Conservation (phyloP, 1,140 invertebrate species). For the Cephus cinctus region DNA sequence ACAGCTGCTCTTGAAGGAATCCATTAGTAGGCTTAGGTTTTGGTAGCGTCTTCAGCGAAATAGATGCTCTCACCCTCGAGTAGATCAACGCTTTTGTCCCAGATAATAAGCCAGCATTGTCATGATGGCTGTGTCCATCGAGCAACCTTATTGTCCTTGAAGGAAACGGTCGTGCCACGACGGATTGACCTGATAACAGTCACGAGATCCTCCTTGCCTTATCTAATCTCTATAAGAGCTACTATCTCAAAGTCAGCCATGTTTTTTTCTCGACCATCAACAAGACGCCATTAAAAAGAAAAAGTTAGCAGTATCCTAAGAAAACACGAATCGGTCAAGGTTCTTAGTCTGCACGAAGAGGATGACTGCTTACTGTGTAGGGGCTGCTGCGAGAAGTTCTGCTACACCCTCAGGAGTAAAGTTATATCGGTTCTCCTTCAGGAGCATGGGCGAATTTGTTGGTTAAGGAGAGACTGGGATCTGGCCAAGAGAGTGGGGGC, state of each 20-base stretch:
- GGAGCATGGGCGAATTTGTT: conserved; percentile 3
- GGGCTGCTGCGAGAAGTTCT: neutral
- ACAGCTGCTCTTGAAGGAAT: conserved; percentile 49
- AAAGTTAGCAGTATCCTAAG: no score
- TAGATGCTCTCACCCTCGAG: conserved; percentile 18
- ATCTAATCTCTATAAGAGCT: no score
- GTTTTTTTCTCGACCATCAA: no score
- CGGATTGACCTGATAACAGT: no score
- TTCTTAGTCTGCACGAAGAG: no score
- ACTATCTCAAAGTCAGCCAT: no score
- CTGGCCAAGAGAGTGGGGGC: conserved; percentile 15
- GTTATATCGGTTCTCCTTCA: conserved; percentile 50
- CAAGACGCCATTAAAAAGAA: no score
- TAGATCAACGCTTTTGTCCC: conserved; percentile 44
- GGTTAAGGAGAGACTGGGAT: conserved; percentile 24
- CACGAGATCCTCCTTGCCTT: no score
- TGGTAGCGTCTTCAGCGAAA: conserved; percentile 28
- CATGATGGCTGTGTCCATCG: conserved; percentile 34
- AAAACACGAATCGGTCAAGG: no score
- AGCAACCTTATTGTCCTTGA: conserved; percentile 46
- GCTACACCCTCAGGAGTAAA: conserved; percentile 47
- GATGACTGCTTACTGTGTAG: no score
- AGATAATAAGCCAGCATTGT: conserved; percentile 52
- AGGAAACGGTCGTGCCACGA: no score
- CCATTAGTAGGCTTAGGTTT: conserved; percentile 41